Evolutionary conservation across 2,797 vertebrate species (phyloP), one percentile per base, ranked within the genome.

Genomic region (Thunnus albacares): DNA sequence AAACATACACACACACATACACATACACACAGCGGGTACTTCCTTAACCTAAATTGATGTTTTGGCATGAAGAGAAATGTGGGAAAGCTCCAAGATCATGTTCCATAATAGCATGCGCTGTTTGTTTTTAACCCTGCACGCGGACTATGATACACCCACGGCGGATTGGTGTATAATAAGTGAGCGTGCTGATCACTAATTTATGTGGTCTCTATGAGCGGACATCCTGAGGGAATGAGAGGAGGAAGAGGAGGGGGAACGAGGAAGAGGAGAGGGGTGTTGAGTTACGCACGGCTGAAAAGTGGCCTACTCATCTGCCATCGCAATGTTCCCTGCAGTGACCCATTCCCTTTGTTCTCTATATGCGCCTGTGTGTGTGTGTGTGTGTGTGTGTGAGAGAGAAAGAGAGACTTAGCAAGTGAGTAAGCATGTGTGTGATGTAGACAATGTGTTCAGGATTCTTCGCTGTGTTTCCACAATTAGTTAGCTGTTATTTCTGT

Each of bases 141-240:
- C 24, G 6, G 77, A 47, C 30, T 64, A 30, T n/a, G 56, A 82
- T 70, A 75, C 79, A 60, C 55, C 67, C 52, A n/a, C 47, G 2
- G 67, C 60, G 13, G 71, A 72, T 53, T 60, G 71, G 60, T 24
- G 77, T 51, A 86, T 80, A 93, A 94, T 83, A 88, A 94, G 90
- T 86, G 80, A 89, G 81, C n/a, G 77, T 79, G 82, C 79, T 85
- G 66, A 91, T 96, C 81, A 95, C 73, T 93, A 84, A 95, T 96
- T 94, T 41, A 96, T 93, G 91, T 47, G 35, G 72, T 43, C 82
- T 89, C 74, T 80, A 89, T 87, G 76, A 57, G 67, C 57, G 73
- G 88, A 90, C 91, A 94, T 95, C 92, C 89, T 92, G 82, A 89
- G 82, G 86, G 73, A 87, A 81, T 20, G 56, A 70, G 82, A 85